A percentile compares a stretch with the other conserved stretches of the same genome.
phyloP scores from a whole-genome alignment of 2,888 invertebrate species.

The Nesidiocoris tenuis region DNA sequence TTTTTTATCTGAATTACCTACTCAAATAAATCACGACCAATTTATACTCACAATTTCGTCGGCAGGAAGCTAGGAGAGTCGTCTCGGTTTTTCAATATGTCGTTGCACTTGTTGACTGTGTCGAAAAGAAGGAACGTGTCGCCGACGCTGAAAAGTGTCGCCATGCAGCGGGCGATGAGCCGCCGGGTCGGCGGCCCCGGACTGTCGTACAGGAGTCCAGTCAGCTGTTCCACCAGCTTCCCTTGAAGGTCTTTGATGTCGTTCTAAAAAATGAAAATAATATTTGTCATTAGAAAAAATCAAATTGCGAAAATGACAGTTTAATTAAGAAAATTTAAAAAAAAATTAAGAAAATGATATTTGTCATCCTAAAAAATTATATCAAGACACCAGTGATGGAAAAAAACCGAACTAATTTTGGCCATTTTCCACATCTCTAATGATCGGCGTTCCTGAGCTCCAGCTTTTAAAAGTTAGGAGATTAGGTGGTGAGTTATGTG shows the following conservation, averaged over 20 bases:
- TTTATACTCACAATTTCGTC: constrained; percentile 90
- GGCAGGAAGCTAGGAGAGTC: constrained; percentile 95
- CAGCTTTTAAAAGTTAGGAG: too few species aligned
- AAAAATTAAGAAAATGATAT: background rate
- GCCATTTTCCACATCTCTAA: too few species aligned
- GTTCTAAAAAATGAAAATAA: constrained; percentile 64
- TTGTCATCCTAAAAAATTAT: too few species aligned
- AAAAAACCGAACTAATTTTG: too few species aligned
- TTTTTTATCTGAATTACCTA: too few species aligned
- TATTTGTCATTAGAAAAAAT: too few species aligned
- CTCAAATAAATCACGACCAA: too few species aligned
- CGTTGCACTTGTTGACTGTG: constrained; percentile 97
- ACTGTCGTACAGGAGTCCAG: constrained; percentile 82
- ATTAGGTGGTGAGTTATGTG: too few species aligned
- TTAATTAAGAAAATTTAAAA: too few species aligned
- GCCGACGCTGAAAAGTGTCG: constrained; percentile 93
- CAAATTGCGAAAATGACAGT: too few species aligned
- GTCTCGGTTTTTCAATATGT: constrained; percentile 93
- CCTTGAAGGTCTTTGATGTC: constrained; percentile 97
- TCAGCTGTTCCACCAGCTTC: constrained; percentile 90
- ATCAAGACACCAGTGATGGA: too few species aligned
- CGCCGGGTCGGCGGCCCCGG: constrained; percentile 93
- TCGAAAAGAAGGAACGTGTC: constrained; percentile 96
- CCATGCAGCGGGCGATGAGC: constrained; percentile 85
- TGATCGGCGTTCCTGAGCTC: too few species aligned